Conservation (phyloP, 92 coral and sea anemone genomes). For the Nematostella vectensis region DNA sequence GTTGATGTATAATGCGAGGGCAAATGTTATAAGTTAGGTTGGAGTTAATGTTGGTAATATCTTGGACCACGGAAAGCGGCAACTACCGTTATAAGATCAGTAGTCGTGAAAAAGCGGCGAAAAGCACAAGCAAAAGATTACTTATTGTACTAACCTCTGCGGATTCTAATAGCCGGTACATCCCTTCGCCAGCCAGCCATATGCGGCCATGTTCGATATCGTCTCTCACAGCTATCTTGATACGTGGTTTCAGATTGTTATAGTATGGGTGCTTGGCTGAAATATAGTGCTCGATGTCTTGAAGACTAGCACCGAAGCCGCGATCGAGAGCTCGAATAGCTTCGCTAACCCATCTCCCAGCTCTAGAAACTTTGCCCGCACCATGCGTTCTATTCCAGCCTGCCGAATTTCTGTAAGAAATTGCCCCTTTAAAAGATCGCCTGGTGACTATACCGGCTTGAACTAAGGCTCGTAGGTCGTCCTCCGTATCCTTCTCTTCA, state of each 20-base stretch:
- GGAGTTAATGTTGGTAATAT: too few relatives aligned
- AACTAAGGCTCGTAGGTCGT: constrained; percentile 81
- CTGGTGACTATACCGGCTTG: constrained; percentile 84
- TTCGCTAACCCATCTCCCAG: constrained; percentile 95
- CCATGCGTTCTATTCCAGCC: constrained; percentile 79
- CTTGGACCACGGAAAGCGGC: too few relatives aligned
- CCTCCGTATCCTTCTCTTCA: constrained; percentile 83
- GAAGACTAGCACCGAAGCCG: constrained; percentile 79
- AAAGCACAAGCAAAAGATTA: constrained; percentile 25
- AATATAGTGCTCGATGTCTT: constrained; percentile 83
- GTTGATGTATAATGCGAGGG: too few relatives aligned
- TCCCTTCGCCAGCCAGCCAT: constrained; percentile 86
- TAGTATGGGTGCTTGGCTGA: constrained; percentile 89
- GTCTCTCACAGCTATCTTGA: constrained; percentile 76
- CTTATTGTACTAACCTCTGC: constrained; percentile 61
- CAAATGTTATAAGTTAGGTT: too few relatives aligned
- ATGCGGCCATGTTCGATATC: constrained; percentile 88
- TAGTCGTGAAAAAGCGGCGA: neutral
- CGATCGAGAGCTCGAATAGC: constrained; percentile 93
- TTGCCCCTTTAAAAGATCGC: constrained; percentile 96
- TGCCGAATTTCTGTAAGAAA: constrained; percentile 87
- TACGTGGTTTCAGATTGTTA: constrained; percentile 83
- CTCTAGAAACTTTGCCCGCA: constrained; percentile 82
- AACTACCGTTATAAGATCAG: neutral
- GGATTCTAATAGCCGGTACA: constrained; percentile 78